Evolutionary conservation across 2,888 invertebrate species (phyloP).

Genomic region (Heliconius charithonia): DNA sequence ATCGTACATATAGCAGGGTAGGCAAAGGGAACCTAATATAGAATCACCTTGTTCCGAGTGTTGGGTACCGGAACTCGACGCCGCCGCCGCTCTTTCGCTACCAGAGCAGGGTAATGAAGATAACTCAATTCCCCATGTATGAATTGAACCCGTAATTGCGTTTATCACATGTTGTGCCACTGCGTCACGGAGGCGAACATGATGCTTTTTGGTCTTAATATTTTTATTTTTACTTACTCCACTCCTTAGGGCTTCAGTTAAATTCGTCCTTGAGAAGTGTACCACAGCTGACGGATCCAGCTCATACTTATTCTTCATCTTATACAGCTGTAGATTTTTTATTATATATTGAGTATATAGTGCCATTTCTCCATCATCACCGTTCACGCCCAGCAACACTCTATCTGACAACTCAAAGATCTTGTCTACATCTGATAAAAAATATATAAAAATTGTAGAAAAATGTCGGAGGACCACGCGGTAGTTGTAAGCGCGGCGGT

Average conservation of each 20-base stretch:
- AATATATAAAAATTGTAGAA: neutral
- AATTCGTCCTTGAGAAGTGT: constrained; percentile 93
- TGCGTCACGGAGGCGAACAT: neutral
- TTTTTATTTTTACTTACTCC: constrained; percentile 72
- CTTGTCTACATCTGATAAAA: constrained; percentile 93
- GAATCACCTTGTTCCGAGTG: neutral
- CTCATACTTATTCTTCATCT: constrained; percentile 97
- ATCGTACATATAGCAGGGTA: no score
- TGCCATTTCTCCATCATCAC: constrained; percentile 94
- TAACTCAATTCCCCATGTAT: neutral
- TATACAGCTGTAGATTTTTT: constrained; percentile 97
- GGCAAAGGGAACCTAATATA: neutral
- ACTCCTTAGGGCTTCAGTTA: constrained; percentile 93
- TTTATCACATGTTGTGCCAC: neutral
- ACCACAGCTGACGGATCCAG: constrained; percentile 93
- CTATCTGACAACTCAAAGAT: constrained; percentile 92
- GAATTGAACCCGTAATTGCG: neutral
- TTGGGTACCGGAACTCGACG: no score
- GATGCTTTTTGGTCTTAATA: no score
- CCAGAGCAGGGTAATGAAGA: neutral
- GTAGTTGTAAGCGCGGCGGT: no score
- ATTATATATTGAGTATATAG: constrained; percentile 98
- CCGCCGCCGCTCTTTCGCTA: neutral
- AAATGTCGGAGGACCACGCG: no score
- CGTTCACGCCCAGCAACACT: constrained; percentile 93